phyloP scores from a whole-genome alignment of 2,113 vertebrate species.

The Perccottus glenii region DNA sequence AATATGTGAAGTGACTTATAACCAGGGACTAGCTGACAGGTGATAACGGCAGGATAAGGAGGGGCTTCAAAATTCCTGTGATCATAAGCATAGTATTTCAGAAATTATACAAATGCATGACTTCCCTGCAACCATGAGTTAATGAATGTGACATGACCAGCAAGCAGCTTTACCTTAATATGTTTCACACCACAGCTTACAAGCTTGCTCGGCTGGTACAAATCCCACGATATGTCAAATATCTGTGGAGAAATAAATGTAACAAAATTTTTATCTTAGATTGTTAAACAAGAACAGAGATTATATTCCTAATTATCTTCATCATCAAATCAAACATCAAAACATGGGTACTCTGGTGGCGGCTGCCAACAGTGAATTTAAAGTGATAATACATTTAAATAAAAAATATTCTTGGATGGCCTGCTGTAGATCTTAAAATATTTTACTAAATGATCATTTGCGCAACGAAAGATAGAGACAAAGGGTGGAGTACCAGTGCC shows the following conservation, averaged over 20 bases:
- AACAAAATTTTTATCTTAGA: background rate
- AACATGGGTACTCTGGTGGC: too few species aligned
- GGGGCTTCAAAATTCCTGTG: constrained; percentile 25
- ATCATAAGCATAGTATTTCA: constrained; percentile 27
- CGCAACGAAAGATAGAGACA: too few species aligned
- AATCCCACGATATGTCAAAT: constrained; percentile 98
- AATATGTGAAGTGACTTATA: constrained; percentile 64
- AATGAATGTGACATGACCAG: constrained; percentile 11
- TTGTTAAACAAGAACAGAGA: constrained; percentile 1
- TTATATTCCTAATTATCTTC: too few species aligned
- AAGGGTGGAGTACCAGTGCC: constrained; percentile 12
- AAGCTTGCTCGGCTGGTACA: constrained; percentile 94
- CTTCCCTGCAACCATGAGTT: background rate
- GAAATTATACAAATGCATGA: constrained; percentile 43
- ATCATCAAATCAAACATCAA: too few species aligned
- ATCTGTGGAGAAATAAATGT: constrained; percentile 78
- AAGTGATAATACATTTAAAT: too few species aligned
- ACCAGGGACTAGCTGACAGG: constrained; percentile 51
- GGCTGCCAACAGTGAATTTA: too few species aligned
- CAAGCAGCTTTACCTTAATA: constrained; percentile 87
- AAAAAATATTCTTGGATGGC: too few species aligned
- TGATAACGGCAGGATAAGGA: constrained; percentile 36
- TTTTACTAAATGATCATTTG: too few species aligned
- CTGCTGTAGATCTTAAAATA: background rate
- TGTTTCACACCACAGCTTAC: constrained; percentile 97